Conservation (phyloP, 2,888 invertebrate species). For the Pammene fasciana region DNA sequence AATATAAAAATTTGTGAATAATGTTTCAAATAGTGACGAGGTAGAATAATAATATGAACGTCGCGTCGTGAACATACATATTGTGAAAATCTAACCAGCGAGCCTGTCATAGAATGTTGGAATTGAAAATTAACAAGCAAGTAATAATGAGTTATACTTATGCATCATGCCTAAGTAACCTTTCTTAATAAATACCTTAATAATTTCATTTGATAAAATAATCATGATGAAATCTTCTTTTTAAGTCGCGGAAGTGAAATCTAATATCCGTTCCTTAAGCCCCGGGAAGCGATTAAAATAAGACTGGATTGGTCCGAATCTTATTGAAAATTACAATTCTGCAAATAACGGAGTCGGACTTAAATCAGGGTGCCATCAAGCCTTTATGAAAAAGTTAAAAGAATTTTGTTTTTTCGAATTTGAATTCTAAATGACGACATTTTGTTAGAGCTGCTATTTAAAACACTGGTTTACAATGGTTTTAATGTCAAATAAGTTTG, state of each 20-base stretch:
- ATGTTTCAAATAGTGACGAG: no score
- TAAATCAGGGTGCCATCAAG: constrained; percentile 18
- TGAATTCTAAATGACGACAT: background rate
- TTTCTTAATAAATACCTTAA: background rate
- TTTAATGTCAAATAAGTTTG: background rate
- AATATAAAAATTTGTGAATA: no score
- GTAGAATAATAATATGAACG: no score
- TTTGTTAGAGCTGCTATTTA: background rate
- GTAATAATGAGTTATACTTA: no score
- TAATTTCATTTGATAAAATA: constrained; percentile 1
- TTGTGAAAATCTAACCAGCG: no score
- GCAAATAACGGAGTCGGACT: constrained; percentile 29
- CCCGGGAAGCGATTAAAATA: constrained; percentile 34
- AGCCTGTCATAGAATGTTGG: no score
- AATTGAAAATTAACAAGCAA: no score
- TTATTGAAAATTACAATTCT: constrained; percentile 41
- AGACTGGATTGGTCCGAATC: constrained; percentile 33
- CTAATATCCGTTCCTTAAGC: constrained; percentile 34
- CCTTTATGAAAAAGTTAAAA: constrained; percentile 28
- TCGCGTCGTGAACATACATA: no score
- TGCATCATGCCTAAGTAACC: no score
- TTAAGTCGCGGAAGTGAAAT: constrained; percentile 26
- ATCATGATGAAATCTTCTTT: constrained; percentile 17
- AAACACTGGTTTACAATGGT: background rate
- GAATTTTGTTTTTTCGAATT: constrained; percentile 1